Percentiles rank a stretch among this genome's conserved stretches.
Conservation (phyloP, 1,140 invertebrate genomes). For the Plodia interpunctella region DNA sequence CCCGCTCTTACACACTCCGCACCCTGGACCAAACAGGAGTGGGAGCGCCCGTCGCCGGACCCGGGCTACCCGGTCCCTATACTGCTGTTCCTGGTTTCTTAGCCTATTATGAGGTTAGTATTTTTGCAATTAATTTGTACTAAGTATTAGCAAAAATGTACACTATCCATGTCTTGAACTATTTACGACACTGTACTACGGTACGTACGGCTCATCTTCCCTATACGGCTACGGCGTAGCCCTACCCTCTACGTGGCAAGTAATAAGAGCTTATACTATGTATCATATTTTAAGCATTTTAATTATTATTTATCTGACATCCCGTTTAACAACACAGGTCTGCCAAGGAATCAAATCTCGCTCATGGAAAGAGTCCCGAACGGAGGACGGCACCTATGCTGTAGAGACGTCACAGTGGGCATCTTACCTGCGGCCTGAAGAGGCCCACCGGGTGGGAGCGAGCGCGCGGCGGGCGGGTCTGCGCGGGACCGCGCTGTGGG, state of each 20-base stretch:
- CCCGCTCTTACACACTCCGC: conserved; percentile 79
- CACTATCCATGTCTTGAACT: no score
- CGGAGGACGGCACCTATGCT: conserved; percentile 84
- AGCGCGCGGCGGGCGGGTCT: conserved; percentile 79
- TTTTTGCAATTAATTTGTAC: neutral
- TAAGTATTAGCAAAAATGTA: conserved; percentile 1
- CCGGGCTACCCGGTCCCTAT: conserved; percentile 79
- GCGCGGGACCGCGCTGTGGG: conserved; percentile 87
- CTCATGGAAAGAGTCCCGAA: conserved; percentile 82
- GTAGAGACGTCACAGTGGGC: conserved; percentile 88
- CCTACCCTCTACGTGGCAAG: no score
- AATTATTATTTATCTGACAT: no score
- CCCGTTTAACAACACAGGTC: conserved; percentile 74
- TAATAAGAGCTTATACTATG: no score
- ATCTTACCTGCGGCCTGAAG: conserved; percentile 86
- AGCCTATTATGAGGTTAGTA: conserved; percentile 82
- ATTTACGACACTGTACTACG: no score
- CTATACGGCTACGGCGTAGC: no score
- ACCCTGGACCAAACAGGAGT: conserved; percentile 69
- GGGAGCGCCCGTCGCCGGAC: conserved; percentile 76
- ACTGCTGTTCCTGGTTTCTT: conserved; percentile 83
- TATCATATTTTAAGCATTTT: no score
- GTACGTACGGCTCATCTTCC: no score
- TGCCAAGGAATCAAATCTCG: conserved; percentile 79
- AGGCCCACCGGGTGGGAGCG: conserved; percentile 79